Base-by-base conservation (phyloP, 1,140 invertebrate genomes). In the Lordiphosa mommai region DNA sequence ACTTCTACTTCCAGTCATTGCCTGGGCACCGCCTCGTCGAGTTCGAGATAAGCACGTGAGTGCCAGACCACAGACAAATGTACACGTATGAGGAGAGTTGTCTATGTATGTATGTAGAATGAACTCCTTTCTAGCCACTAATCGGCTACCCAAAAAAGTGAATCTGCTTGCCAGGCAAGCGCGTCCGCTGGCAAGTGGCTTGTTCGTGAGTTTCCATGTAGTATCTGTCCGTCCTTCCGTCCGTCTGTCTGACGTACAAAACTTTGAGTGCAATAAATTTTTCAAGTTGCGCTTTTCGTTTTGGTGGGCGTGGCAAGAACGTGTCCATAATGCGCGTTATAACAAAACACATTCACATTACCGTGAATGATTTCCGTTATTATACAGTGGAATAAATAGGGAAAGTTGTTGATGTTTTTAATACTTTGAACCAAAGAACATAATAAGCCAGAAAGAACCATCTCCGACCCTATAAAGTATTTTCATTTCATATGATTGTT, bases 21-120 rank as follows among this genome's bases (percentile, higher is more conserved):
- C 40, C 46, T 50, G 47, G 60, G 33, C 51, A 49, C 38, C 52
- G 60, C 48, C 60, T 68, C 53, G 48, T 43, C 51, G 51, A 84
- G 67, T 72, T 76, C 43, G 23, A 84, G 76, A 82, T 82, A 82
- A 84, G 76, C 76, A 84, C 76, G 76, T 82, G 77, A 84, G 77
- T 71, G 57, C 53, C 59, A 63, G 65, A 64, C 57, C 63, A 48
- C 37, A 71, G 32, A 37, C 43, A 59, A 3, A 12, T 47, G 29
- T 32, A 29, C 12, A 13, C 13, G 13, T 12, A 27, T 32, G 29
- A 9, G n/a, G n/a, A n/a, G n/a, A n/a, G n/a, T n/a, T n/a, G 23
- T 14, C 13, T 16, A 12, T 16, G 44, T 10, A 7, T 1, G 16
- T 16, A 23, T 12, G 23, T 23, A 0, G 9, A 9, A 1, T 27